Percentiles rank a stretch among this genome's conserved stretches.
Evolutionary conservation across 2,888 invertebrate species (phyloP).

Genomic region (Tineola bisselliella): DNA sequence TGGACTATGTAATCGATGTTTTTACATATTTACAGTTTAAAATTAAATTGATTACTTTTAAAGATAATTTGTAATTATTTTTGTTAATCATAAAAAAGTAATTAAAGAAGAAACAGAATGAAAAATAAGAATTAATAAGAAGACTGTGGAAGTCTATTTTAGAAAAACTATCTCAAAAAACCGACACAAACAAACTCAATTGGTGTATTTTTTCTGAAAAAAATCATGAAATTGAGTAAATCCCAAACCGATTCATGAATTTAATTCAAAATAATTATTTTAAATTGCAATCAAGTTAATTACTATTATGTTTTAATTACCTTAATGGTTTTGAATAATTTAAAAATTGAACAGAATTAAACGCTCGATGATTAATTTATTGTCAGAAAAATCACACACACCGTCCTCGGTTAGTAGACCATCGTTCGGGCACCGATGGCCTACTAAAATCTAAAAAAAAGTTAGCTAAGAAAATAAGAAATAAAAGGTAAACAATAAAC

Average conservation of each 20-base stretch:
- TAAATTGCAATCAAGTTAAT: not conserved
- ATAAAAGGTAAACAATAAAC: not conserved
- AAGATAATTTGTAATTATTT: no score
- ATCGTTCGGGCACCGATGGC: constrained; percentile 45
- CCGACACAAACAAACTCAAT: constrained; percentile 2
- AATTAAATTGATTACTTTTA: no score
- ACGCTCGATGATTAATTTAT: not conserved
- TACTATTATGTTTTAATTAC: not conserved
- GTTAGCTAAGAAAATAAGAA: not conserved
- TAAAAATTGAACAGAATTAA: not conserved
- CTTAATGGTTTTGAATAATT: not conserved
- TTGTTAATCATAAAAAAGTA: no score
- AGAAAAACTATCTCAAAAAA: not conserved
- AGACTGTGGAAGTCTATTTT: no score
- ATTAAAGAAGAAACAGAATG: no score
- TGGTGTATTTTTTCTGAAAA: constrained; percentile 14
- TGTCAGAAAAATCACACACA: not conserved
- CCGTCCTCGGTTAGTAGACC: constrained; percentile 20
- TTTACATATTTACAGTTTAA: no score
- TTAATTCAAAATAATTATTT: not conserved
- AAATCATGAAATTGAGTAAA: constrained; percentile 13
- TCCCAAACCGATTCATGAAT: not conserved
- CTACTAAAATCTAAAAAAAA: constrained; percentile 22
- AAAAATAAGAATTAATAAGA: no score
- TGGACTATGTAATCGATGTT: no score